Conservation (phyloP, 30 jellyfish, hydroid and myxozoan genomes). For the Pelagia noctiluca region DNA sequence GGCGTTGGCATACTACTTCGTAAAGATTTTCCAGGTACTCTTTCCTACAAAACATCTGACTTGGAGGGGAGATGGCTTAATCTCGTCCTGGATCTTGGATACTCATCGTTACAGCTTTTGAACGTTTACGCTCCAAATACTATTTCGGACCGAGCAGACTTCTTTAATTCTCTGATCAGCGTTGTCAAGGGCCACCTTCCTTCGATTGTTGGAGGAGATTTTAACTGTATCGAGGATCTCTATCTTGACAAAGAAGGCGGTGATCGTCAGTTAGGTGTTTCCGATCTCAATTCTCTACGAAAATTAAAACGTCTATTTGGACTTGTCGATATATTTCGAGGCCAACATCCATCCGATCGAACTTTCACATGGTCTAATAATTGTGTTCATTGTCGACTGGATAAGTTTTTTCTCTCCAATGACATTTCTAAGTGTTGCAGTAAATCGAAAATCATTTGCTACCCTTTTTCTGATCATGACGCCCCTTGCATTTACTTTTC, state of each 20-base stretch:
- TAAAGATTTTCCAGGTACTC: not conserved
- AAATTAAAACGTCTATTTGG: not conserved
- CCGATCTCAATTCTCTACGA: not conserved
- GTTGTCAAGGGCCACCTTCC: constrained; percentile 1
- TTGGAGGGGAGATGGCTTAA: constrained; percentile 4
- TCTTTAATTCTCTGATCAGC: not conserved
- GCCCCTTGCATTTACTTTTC: not conserved
- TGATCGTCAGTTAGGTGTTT: not conserved
- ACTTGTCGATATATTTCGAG: constrained; percentile 15
- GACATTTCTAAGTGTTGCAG: not conserved
- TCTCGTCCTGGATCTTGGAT: not conserved
- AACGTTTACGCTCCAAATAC: constrained; percentile 46
- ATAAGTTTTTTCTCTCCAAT: not conserved
- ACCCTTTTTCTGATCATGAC: constrained; percentile 45
- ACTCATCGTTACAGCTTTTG: not conserved
- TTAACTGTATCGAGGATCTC: constrained; percentile 29
- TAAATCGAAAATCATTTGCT: not conserved
- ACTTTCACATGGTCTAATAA: constrained; percentile 8
- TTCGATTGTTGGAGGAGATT: constrained; percentile 41
- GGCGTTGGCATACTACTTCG: constrained; percentile 33
- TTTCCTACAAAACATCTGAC: not conserved
- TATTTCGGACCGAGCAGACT: constrained; percentile 3
- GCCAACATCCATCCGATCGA: constrained; percentile 15
- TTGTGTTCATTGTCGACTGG: not conserved
- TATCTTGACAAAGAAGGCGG: constrained; percentile 45